A percentile compares a stretch with the other conserved stretches of the same genome.
phyloP scores from a whole-genome alignment of 1,140 invertebrate genomes.

The Holotrichia oblita region DNA sequence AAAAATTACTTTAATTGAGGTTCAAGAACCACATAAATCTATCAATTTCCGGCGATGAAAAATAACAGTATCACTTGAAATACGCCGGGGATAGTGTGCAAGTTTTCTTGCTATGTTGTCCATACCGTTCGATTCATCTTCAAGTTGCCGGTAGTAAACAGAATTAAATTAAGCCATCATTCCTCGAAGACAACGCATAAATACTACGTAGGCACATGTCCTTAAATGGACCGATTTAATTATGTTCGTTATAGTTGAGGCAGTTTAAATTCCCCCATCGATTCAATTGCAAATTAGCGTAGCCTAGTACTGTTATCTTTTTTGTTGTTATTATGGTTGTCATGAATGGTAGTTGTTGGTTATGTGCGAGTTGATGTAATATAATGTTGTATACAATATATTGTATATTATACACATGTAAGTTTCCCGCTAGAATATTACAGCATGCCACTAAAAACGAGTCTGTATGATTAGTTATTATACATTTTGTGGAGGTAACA shows the following conservation, averaged over 20 bases:
- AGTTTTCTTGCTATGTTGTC: background rate
- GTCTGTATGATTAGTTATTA: too few relatives aligned
- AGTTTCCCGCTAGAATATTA: background rate
- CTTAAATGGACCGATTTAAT: conserved; percentile 13
- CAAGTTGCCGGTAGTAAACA: background rate
- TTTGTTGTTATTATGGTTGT: background rate
- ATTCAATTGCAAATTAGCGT: conserved; percentile 17
- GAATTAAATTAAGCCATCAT: conserved; percentile 21
- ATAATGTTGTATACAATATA: background rate
- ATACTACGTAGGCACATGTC: background rate
- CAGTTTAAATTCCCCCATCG: background rate
- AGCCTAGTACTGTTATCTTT: background rate
- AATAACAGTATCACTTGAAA: conserved; percentile 11
- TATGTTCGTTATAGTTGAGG: background rate
- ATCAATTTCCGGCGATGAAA: conserved; percentile 2
- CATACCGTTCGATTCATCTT: background rate
- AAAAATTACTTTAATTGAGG: background rate
- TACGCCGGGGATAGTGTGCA: background rate
- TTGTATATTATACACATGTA: too few relatives aligned
- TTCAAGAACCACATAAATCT: background rate
- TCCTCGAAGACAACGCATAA: conserved; percentile 19
- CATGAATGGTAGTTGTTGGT: background rate
- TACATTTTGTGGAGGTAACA: too few relatives aligned
- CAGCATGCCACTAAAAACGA: background rate
- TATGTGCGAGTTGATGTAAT: background rate